Evolutionary conservation across 2,113 vertebrate genomes (phyloP).

Genomic region (Leiothrix lutea): DNA sequence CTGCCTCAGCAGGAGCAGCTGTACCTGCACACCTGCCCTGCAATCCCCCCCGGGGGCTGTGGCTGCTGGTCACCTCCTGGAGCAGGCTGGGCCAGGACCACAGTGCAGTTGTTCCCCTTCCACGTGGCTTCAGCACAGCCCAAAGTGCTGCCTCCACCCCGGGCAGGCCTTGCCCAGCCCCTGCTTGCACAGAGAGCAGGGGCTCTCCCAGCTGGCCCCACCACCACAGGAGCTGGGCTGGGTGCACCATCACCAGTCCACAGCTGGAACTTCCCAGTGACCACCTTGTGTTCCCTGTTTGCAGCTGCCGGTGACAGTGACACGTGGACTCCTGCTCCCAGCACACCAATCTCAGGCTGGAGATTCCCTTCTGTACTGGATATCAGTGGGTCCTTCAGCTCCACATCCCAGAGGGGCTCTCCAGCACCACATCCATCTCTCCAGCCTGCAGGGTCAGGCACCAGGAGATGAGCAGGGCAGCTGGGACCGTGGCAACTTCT

Average conservation of each 20-base stretch:
- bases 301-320: background rate
- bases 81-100: background rate
- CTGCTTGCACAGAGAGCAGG: background rate
- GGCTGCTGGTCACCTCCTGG: background rate
- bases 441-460: background rate
- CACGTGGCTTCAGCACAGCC: background rate
- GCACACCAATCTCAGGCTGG: background rate
- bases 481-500: background rate
- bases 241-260: fast-evolving
- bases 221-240: background rate
- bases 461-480: background rate
- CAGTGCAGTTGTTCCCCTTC: background rate
- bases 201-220: background rate
- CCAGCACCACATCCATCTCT: background rate
- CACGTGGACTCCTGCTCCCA: background rate
- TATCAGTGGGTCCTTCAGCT: background rate
- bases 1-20: background rate
- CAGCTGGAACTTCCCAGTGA: background rate
- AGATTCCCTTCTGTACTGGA: background rate
- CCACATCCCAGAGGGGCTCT: background rate
- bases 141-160: background rate
- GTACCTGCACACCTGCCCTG: background rate
- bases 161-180: background rate
- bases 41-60: fast-evolving
- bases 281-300: background rate